Conservation (phyloP, 2,113 vertebrate genomes). For the Forbesichthys agassizii region DNA sequence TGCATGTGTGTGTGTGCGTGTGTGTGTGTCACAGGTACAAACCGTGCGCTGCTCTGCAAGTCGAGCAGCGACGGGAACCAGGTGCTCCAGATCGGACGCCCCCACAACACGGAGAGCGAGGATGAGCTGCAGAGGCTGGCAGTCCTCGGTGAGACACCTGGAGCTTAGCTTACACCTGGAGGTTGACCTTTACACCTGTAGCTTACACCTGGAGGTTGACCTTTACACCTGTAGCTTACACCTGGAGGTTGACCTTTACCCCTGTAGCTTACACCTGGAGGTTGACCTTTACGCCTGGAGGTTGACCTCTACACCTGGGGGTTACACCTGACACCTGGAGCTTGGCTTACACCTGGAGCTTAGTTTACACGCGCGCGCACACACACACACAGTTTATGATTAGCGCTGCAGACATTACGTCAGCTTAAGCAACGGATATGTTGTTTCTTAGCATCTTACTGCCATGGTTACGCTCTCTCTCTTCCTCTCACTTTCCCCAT, state of each 20-base stretch:
- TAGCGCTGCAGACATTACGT: too few relatives aligned
- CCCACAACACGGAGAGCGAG: slow-evolving; percentile 91
- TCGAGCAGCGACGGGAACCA: slow-evolving; percentile 91
- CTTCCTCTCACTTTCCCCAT: neutral
- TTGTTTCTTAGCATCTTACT: too few relatives aligned
- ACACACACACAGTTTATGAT: neutral
- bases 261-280: too few relatives aligned
- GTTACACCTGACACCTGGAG: too few relatives aligned
- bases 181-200: neutral
- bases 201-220: too few relatives aligned
- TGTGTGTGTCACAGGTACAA: slow-evolving; percentile 81
- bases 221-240: too few relatives aligned
- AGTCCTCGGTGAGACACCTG: slow-evolving; percentile 83
- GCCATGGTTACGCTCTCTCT: neutral
- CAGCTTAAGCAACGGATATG: too few relatives aligned
- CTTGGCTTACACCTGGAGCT: neutral
- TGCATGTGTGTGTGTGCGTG: neutral
- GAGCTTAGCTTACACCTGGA: neutral
- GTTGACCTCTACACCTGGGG: too few relatives aligned
- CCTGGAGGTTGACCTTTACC: too few relatives aligned
- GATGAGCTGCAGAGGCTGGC: slow-evolving; percentile 92
- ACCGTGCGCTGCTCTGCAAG: slow-evolving; percentile 92
- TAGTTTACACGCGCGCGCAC: neutral
- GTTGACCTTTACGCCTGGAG: too few relatives aligned
- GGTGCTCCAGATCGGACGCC: slow-evolving; percentile 91